A percentile compares a stretch with the other conserved stretches of the same genome.
Conservation (phyloP, 2,888 invertebrate genomes). For the Drosophila niveifrons region DNA sequence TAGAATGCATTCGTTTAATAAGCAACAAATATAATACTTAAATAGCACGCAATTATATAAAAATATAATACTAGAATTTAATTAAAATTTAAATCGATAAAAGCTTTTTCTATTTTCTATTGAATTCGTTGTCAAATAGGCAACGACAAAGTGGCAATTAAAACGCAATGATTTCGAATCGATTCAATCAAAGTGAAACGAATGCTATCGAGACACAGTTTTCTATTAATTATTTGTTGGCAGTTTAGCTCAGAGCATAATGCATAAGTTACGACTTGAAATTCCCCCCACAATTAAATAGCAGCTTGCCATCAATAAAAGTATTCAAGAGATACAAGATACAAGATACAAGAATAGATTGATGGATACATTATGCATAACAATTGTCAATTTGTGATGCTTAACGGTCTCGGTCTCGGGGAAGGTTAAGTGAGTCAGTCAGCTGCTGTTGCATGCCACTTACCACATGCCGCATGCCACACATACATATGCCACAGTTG, state of each 20-base stretch:
- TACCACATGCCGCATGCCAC: slow-evolving; percentile 22
- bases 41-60: too few relatives aligned
- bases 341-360: background rate
- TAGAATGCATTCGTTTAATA: too few relatives aligned
- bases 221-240: slow-evolving; percentile 12
- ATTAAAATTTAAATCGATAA: too few relatives aligned
- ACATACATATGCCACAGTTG: slow-evolving; percentile 22
- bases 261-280: slow-evolving; percentile 3
- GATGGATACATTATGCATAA: slow-evolving; percentile 20
- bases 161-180: background rate
- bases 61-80: too few relatives aligned
- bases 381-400: slow-evolving; percentile 34
- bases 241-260: slow-evolving; percentile 4
- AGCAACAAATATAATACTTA: too few relatives aligned
- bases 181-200: background rate
- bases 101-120: too few relatives aligned
- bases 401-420: slow-evolving; percentile 25
- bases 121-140: too few relatives aligned
- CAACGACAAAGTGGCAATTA: background rate
- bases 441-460: slow-evolving; percentile 21
- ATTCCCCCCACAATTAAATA: background rate
- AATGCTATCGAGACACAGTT: slow-evolving; percentile 10
- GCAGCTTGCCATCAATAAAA: slow-evolving; percentile 10
- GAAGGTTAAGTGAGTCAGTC: slow-evolving; percentile 60
- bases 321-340: slow-evolving; percentile 26